These are phyloP conservation scores for Caenorhabditis briggsae DNA, from an alignment of 1,140 invertebrate species.

Conservation along the genomic window DNA sequence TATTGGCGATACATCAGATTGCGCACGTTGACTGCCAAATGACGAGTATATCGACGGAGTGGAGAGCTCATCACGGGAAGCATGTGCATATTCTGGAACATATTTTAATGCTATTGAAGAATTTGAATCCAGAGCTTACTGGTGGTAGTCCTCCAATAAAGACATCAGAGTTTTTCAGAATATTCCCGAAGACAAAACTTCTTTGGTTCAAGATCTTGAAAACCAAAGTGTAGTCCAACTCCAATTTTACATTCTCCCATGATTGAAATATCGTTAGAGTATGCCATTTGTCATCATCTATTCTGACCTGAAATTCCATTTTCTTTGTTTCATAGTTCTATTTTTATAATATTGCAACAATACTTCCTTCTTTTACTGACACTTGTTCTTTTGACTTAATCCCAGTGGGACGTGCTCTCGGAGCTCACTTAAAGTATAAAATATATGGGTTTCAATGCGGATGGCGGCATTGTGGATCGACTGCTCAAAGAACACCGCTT, in stretches of 20 bases:
- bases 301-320: conserved; percentile 1
- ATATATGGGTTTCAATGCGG: conserved; percentile 31
- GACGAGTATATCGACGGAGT: conserved; percentile 71
- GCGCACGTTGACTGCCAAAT: conserved; percentile 73
- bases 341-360: background rate
- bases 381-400: conserved; percentile 17
- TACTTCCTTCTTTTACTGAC: background rate
- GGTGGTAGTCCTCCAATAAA: conserved; percentile 92
- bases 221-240: conserved; percentile 73
- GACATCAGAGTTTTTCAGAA: conserved; percentile 88
- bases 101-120: background rate
- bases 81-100: conserved; percentile 73
- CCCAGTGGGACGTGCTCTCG: conserved; percentile 35
- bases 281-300: conserved; percentile 63
- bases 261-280: conserved; percentile 66
- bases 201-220: conserved; percentile 82
- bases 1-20: conserved; percentile 75
- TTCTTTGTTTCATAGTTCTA: background rate
- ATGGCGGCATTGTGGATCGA: conserved; percentile 4
- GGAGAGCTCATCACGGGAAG: conserved; percentile 72
- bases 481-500: conserved; percentile 48
- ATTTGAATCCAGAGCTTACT: conserved; percentile 82
- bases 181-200: conserved; percentile 88
- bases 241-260: conserved; percentile 76
- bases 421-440: conserved; percentile 43